These are phyloP conservation scores for Actinostola sp. DNA, from an alignment of 92 coral and sea anemone genomes.

Conservation along the genomic window DNA sequence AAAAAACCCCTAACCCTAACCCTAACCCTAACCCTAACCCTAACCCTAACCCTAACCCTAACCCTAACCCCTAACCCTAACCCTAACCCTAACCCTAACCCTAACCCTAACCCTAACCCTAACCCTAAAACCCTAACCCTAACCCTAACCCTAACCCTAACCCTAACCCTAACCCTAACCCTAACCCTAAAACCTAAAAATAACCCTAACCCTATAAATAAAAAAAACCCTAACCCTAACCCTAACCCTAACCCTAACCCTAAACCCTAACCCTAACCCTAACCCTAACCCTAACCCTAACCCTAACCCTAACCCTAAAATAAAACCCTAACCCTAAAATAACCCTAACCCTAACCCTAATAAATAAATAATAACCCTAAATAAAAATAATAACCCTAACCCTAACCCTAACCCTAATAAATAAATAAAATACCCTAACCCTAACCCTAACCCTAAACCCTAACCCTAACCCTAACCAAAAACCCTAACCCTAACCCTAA, in stretches of 20 bases:
- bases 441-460: conserved; percentile 28
- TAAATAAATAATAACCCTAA: conserved; percentile 48
- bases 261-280: conserved; percentile 50
- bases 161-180: conserved; percentile 61
- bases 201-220: conserved; percentile 55
- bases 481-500: conserved; percentile 4
- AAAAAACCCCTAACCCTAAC: conserved; percentile 37
- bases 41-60: conserved; percentile 42
- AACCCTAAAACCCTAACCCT: conserved; percentile 56
- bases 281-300: conserved; percentile 58
- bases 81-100: conserved; percentile 40
- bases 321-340: conserved; percentile 50
- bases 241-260: conserved; percentile 41
- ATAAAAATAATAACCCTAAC: conserved; percentile 22
- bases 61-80: conserved; percentile 54
- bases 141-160: conserved; percentile 53
- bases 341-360: conserved; percentile 57
- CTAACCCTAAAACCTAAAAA: conserved; percentile 34
- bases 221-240: conserved; percentile 62
- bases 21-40: conserved; percentile 52
- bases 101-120: conserved; percentile 54
- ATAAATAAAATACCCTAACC: conserved; percentile 23
- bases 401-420: conserved; percentile 25
- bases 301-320: conserved; percentile 57
- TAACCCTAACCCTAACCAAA: conserved; percentile 42